phyloP scores from a whole-genome alignment of 2,888 invertebrate species.

The Argyresthia goedartella region DNA sequence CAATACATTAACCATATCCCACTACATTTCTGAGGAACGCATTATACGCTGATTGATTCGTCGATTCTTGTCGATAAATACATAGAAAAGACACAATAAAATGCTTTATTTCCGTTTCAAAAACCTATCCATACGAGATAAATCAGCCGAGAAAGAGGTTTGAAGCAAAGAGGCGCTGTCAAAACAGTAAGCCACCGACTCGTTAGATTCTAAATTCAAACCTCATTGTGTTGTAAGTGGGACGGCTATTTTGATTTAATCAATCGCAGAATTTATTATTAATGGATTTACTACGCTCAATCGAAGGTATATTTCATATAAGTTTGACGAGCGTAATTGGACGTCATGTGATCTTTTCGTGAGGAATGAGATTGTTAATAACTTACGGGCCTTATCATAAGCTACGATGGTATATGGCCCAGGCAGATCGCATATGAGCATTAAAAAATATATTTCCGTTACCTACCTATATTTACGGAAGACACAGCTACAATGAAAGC shows the following conservation, averaged over 20 bases:
- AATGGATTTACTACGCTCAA: conserved; percentile 24
- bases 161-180: conserved; percentile 25
- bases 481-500: too few relatives aligned
- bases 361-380: too few relatives aligned
- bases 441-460: too few relatives aligned
- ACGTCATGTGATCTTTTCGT: conserved; percentile 20
- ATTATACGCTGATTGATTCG: conserved; percentile 2
- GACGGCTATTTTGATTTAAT: conserved; percentile 37
- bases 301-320: conserved; percentile 20
- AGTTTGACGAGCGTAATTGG: conserved; percentile 24
- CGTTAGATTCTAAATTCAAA: conserved; percentile 28
- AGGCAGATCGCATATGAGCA: too few relatives aligned
- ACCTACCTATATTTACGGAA: too few relatives aligned
- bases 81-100: neutral
- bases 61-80: conserved; percentile 1
- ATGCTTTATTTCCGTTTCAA: conserved; percentile 13
- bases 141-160: conserved; percentile 30
- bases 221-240: conserved; percentile 28
- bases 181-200: conserved; percentile 23
- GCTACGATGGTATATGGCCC: too few relatives aligned
- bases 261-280: conserved; percentile 34
- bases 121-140: conserved; percentile 23
- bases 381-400: too few relatives aligned
- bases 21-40: neutral
- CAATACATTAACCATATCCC: neutral